phyloP scores from a whole-genome alignment of 2,888 invertebrate genomes.

The Tenthredo mesomela region DNA sequence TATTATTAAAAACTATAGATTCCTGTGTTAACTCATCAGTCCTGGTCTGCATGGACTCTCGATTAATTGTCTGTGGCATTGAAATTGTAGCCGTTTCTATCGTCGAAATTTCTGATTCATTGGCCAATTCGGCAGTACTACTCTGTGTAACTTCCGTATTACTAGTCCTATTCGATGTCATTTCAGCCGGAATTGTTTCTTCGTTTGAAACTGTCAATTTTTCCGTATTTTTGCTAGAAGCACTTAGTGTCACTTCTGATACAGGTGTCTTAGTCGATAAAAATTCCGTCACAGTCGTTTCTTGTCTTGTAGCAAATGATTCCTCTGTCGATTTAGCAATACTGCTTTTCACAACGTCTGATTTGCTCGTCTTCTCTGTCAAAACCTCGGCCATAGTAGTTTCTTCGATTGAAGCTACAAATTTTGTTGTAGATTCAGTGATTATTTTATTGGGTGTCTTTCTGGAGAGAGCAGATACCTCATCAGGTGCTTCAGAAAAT shows the following conservation, averaged over 20 bases:
- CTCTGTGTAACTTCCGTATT: background rate
- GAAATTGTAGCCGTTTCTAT: background rate
- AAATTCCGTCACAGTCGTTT: background rate
- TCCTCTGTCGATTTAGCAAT: background rate
- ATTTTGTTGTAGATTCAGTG: slow-evolving; percentile 16
- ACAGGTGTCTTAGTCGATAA: background rate
- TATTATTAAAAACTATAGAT: background rate
- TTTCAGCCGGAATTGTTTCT: slow-evolving; percentile 51
- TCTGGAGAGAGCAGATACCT: background rate
- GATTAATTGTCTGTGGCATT: background rate
- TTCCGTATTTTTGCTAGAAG: slow-evolving; percentile 26
- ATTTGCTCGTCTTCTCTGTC: background rate
- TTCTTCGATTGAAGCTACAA: background rate
- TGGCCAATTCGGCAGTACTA: background rate
- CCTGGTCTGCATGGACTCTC: background rate
- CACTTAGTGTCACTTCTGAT: background rate
- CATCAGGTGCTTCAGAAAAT: slow-evolving; percentile 11
- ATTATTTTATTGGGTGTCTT: background rate
- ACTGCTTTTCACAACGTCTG: background rate
- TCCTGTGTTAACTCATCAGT: background rate
- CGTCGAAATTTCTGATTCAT: background rate
- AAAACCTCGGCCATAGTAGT: background rate
- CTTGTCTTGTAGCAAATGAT: too few relatives aligned
- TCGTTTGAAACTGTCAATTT: slow-evolving; percentile 31
- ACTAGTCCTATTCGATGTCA: background rate